Evolutionary conservation across 2,888 invertebrate genomes (phyloP), one percentile per base, ranked within the genome.

Genomic region (Itoplectis maculator): DNA sequence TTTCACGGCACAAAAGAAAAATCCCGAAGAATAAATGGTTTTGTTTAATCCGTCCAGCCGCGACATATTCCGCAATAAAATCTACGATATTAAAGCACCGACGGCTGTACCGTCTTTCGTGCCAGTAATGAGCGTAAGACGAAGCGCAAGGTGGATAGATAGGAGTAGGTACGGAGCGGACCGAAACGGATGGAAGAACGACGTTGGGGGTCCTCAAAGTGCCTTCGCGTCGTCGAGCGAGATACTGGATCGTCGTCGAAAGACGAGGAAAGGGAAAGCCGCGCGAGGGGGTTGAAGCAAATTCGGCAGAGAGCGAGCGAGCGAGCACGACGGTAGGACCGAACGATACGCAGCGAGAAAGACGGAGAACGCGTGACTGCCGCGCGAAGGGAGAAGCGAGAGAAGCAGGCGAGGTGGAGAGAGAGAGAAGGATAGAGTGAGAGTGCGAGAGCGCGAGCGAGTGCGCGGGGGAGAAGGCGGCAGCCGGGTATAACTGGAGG

Each of bases 401-500:
- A 42, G 61, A 63, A 45, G 11, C 7, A 61, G 35, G 51, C 18
- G 29, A 42, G 59, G 7, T 13, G 35, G 51, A 63, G 18, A 56
- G 54, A 56, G 54, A 76, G 65, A 68, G 68, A 68, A 68, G 23
- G 81, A 76, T 42, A 81, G 47, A 49, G 73, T n/a, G 56, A 74
- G 73, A 65, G 70, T 61, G 77, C n/a, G 69, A 83, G 69, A 61
- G 15, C 8, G 72, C 72, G 78, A 65, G 56, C 49, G 13, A 29
- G 51, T 42, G 42, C 40, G 59, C 23, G 49, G 40, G 59, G 51
- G 54, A 9, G 29, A 29, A 29, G 5, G 29, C n/a, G 8, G 42
- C 45, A 37, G 45, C 37, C 20, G 59, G 66, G 56, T 35, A 18
- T n/a, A 40, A 42, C 23, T 45, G 40, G 29, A n/a, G 61, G 68